Evolutionary conservation across 2,888 invertebrate species (phyloP).

Genomic region (Plutella xylostella): DNA sequence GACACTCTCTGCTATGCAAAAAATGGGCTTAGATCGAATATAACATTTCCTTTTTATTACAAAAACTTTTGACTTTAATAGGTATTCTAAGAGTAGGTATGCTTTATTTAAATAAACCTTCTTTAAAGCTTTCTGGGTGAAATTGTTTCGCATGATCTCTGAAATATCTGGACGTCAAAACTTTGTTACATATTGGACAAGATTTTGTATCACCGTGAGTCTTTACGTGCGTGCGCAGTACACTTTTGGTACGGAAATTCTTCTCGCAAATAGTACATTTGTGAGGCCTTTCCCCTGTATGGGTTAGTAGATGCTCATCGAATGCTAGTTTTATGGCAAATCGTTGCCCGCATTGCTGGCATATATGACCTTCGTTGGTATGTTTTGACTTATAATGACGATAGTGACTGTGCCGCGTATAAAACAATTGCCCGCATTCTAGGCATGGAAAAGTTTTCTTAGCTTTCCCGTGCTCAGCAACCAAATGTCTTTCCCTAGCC

Average conservation of each 20-base stretch:
- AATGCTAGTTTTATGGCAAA: background rate
- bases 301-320: slow-evolving; percentile 7
- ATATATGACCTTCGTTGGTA: background rate
- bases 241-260: background rate
- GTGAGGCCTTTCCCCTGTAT: slow-evolving; percentile 11
- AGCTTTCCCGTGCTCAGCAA: slow-evolving; percentile 2
- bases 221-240: background rate
- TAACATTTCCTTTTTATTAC: too few species aligned
- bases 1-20: too few species aligned
- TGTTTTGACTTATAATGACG: slow-evolving; percentile 13
- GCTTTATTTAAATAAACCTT: too few species aligned
- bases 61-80: too few species aligned
- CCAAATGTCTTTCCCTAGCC: slow-evolving; percentile 7
- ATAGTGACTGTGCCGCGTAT: slow-evolving; percentile 7
- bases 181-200: background rate
- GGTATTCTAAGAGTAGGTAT: too few species aligned
- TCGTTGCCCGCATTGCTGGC: background rate
- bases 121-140: background rate
- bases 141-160: background rate
- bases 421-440: slow-evolving; percentile 4
- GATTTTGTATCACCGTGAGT: background rate
- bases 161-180: background rate
- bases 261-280: slow-evolving; percentile 9
- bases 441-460: slow-evolving; percentile 6
- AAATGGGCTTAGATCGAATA: too few species aligned